Conservation (phyloP, 2,888 invertebrate species). For the Holacanthella duospinosa region DNA sequence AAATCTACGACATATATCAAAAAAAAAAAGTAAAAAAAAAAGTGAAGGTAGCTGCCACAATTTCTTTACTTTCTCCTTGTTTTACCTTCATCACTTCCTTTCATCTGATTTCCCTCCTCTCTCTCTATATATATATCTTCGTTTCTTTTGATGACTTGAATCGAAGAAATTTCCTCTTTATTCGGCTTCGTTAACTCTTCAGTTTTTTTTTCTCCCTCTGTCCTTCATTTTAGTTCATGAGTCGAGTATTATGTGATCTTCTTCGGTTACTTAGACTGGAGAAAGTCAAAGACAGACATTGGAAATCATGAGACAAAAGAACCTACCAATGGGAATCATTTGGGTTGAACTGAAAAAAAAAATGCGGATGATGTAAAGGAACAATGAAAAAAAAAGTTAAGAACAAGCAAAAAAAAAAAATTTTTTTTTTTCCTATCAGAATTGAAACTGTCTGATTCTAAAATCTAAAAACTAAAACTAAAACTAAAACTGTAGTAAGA, state of each 20-base stretch:
- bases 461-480: neutral
- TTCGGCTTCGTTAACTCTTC: conserved; percentile 9
- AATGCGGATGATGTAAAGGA: conserved; percentile 1
- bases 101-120: conserved; percentile 6
- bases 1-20: no score
- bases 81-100: neutral
- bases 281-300: conserved; percentile 11
- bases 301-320: conserved; percentile 3
- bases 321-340: conserved; percentile 1
- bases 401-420: conserved; percentile 8
- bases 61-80: neutral
- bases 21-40: no score
- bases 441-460: no score
- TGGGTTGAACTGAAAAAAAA: neutral
- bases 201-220: neutral
- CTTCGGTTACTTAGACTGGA: neutral
- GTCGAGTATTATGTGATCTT: neutral
- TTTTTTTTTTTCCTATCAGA: no score
- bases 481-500: conserved; percentile 2
- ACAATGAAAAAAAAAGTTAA: neutral
- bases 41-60: neutral
- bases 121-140: neutral
- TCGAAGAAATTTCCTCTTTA: conserved; percentile 12
- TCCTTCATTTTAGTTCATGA: neutral
- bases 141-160: conserved; percentile 6